These are phyloP conservation scores for Hecatera dysodea DNA, from an alignment of 2,888 invertebrate species.

Conservation along the genomic window DNA sequence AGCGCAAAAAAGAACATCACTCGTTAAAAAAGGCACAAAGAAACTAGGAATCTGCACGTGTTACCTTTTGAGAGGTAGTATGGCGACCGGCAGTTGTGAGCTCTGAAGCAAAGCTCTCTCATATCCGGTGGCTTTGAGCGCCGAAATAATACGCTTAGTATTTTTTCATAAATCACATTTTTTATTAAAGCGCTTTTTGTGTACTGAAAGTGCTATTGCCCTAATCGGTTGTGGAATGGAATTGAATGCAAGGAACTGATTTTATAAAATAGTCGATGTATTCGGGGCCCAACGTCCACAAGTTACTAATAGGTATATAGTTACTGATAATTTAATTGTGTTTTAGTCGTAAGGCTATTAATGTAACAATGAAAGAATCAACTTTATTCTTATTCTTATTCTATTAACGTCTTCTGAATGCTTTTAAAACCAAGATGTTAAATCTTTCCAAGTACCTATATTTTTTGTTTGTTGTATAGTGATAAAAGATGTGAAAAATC, in stretches of 20 bases:
- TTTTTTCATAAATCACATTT: conserved; percentile 68
- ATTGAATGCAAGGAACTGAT: background rate
- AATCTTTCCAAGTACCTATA: too few relatives aligned
- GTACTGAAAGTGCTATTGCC: conserved; percentile 18
- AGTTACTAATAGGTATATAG: too few relatives aligned
- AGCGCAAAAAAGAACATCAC: conserved; percentile 45
- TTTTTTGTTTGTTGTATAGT: too few relatives aligned
- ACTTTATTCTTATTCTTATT: too few relatives aligned
- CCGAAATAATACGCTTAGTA: conserved; percentile 70
- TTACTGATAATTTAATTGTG: too few relatives aligned
- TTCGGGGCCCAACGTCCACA: too few relatives aligned
- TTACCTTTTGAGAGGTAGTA: conserved; percentile 75
- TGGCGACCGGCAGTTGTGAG: conserved; percentile 72
- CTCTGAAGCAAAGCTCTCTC: conserved; percentile 75
- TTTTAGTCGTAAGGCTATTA: too few relatives aligned
- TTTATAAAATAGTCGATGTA: background rate
- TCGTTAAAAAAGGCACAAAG: conserved; percentile 75
- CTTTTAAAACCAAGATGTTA: too few relatives aligned
- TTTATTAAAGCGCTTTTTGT: conserved; percentile 46
- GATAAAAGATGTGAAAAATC: too few relatives aligned
- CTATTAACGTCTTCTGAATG: too few relatives aligned
- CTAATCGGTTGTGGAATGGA: conserved; percentile 8
- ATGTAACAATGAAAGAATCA: too few relatives aligned
- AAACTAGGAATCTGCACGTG: conserved; percentile 77
- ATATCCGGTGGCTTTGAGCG: conserved; percentile 77